Evolutionary conservation across 2,113 vertebrate genomes (phyloP).

Genomic region (Anhinga anhinga): DNA sequence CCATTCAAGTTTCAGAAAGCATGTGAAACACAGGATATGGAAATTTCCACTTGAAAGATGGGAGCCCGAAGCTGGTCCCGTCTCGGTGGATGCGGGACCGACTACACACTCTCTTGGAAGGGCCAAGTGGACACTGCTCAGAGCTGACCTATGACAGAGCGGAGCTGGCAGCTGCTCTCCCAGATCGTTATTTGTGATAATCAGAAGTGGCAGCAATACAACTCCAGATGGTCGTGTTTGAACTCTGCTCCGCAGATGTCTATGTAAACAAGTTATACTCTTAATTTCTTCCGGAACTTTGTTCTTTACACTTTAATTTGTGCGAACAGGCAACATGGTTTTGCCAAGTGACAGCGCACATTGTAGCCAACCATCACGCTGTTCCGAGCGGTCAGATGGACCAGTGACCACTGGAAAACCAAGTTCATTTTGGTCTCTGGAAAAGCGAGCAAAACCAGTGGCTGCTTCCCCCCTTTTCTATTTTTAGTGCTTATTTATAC

Average conservation of each 20-base stretch:
- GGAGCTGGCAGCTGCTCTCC: constrained; percentile 47
- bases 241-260: constrained; percentile 65
- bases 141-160: constrained; percentile 41
- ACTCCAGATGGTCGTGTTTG: constrained; percentile 68
- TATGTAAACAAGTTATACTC: constrained; percentile 73
- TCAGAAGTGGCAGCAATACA: constrained; percentile 47
- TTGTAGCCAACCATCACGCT: neutral
- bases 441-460: neutral
- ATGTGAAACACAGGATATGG: constrained; percentile 4
- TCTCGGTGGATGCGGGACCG: neutral
- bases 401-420: neutral
- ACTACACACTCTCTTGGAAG: neutral
- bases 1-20: neutral
- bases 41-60: constrained; percentile 19
- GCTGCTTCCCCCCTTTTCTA: neutral
- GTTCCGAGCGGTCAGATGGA: neutral
- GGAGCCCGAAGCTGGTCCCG: neutral
- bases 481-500: constrained; percentile 29
- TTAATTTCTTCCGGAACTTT: constrained; percentile 76
- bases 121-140: neutral
- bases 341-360: neutral
- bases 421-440: neutral
- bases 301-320: constrained; percentile 69
- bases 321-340: neutral
- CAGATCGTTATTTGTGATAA: constrained; percentile 59